Evolutionary conservation across 2,113 vertebrate genomes (phyloP).

Genomic region (Centrocercus urophasianus): DNA sequence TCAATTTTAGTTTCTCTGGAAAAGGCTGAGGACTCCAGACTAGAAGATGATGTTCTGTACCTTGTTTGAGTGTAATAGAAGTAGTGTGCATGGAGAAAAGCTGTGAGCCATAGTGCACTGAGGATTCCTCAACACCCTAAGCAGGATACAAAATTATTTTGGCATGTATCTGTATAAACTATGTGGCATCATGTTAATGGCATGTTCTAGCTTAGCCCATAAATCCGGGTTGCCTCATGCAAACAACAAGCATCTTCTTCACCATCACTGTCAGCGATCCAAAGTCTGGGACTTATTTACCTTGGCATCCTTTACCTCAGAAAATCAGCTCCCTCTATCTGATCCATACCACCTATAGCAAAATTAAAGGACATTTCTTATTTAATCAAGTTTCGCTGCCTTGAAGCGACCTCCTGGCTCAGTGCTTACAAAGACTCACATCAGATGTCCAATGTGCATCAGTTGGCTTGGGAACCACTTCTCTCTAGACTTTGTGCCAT

Average conservation of each 20-base stretch:
- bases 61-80: neutral
- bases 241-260: neutral
- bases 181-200: neutral
- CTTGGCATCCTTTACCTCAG: neutral
- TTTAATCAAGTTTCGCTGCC: neutral
- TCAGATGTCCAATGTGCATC: neutral
- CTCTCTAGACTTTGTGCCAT: neutral
- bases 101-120: neutral
- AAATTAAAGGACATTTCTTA: neutral
- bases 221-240: neutral
- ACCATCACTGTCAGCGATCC: neutral
- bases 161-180: neutral
- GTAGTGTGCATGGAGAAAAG: neutral
- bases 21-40: neutral
- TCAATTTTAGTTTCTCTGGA: conserved; percentile 1
- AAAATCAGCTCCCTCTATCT: neutral
- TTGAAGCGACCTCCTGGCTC: neutral
- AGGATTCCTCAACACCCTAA: neutral
- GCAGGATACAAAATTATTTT: neutral
- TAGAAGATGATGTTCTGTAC: neutral
- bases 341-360: neutral
- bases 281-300: neutral
- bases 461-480: neutral
- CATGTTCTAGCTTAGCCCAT: neutral
- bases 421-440: neutral